These are phyloP conservation scores for Schizopygopsis pylzovi DNA, from an alignment of 2,797 vertebrate genomes.

Conservation along the genomic window DNA sequence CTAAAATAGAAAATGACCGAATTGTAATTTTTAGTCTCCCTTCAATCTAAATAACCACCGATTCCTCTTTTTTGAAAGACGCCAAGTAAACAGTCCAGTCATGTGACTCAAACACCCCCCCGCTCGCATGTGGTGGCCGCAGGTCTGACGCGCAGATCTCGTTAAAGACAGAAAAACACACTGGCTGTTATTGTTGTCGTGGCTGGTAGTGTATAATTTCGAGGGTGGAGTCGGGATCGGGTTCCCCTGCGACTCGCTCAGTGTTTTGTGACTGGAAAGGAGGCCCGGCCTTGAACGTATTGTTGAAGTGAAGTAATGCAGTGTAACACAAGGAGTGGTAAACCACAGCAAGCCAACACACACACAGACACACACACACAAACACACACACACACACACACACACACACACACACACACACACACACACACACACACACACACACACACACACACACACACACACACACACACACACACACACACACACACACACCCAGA, in stretches of 20 bases:
- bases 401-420: slow-evolving; percentile 49
- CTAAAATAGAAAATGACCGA: background rate
- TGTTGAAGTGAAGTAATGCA: slow-evolving; percentile 77
- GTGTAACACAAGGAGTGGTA: slow-evolving; percentile 82
- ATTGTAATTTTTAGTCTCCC: background rate
- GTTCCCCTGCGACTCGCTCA: slow-evolving; percentile 75
- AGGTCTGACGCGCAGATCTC: slow-evolving; percentile 52
- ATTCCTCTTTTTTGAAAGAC: background rate
- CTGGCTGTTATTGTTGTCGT: slow-evolving; percentile 78
- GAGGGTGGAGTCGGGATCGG: slow-evolving; percentile 80
- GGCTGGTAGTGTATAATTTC: slow-evolving; percentile 78
- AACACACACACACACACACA: slow-evolving; percentile 40
- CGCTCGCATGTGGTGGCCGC: slow-evolving; percentile 42
- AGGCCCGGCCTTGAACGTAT: slow-evolving; percentile 62
- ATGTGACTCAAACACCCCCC: slow-evolving; percentile 47
- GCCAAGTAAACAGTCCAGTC: slow-evolving; percentile 12
- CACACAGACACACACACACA: slow-evolving; percentile 50
- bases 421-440: slow-evolving; percentile 38
- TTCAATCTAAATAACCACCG: background rate
- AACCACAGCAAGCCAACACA: slow-evolving; percentile 69
- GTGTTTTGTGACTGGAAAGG: slow-evolving; percentile 71
- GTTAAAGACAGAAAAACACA: slow-evolving; percentile 59
- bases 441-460: slow-evolving; percentile 43
- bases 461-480: slow-evolving; percentile 48
- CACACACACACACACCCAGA: no score